Evolutionary conservation across 2,113 vertebrate genomes (phyloP), one percentile per base, ranked within the genome.

Genomic region (Laticauda colubrina): DNA sequence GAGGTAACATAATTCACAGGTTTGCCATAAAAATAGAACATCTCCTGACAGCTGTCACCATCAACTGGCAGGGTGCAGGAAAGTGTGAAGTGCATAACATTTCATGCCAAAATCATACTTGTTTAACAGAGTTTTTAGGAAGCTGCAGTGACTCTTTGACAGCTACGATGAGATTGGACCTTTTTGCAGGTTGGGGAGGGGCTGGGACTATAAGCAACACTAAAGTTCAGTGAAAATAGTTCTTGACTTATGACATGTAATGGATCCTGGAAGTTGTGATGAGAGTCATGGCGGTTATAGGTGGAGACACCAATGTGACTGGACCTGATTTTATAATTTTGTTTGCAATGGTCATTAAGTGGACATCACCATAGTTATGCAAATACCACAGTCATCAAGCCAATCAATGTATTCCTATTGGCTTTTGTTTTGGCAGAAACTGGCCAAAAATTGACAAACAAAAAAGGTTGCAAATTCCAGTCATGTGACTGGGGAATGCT

Each of bases 1-100:
- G 54, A 75, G 87, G 75, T 88, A 88, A 75, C 59, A 92, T 92
- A 88, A 92, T 92, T 88, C 91, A 92, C 85, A 87, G 57, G 86
- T 92, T 87, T 92, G 87, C 59, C 39, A 43, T 87, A 92, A 75
- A 88, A 92, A 92, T 88, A 92, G 91, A 92, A 75, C 24, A 69
- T 54, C 86, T 92, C 48, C 59, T 43, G 91, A 88, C 91, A 92
- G 59, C 59, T 92, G 59, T 55, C 91, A 92, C 48, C 56, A 53
- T 92, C 91, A 92, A 86, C 91, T 92, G 91, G 91, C 59, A 75
- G 86, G 59, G 59, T 69, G 56, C 86, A 88, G 48, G 48, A 75
- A 88, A 69, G 57, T 92, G 91, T 92, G 91, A 88, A 64, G 48
- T 4, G 8, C 48, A 88, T 26, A 88, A 86, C 91, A 88, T 61